These are phyloP conservation scores for Hydrochoerus hydrochaeris DNA, from an alignment of 2,113 vertebrate species.

Conservation along the genomic window DNA sequence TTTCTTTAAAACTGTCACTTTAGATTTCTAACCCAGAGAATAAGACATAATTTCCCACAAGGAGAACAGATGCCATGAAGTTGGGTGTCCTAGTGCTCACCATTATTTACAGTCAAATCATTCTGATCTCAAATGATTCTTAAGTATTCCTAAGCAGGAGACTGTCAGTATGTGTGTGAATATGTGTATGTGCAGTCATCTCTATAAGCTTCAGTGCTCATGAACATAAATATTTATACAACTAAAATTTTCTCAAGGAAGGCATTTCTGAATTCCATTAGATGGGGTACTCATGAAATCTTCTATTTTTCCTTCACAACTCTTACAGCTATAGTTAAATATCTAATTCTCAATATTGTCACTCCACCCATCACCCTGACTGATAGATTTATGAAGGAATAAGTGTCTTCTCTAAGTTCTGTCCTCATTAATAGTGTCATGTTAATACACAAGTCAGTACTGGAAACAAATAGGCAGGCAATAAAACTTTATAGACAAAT, in stretches of 20 bases:
- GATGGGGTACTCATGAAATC: neutral
- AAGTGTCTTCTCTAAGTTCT: neutral
- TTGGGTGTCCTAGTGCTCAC: neutral
- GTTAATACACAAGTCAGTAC: neutral
- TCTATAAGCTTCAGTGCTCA: neutral
- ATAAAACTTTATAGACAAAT: neutral
- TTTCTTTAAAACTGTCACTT: neutral
- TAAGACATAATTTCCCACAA: neutral
- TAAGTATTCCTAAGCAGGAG: neutral
- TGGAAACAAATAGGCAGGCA: neutral
- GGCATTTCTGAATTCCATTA: neutral
- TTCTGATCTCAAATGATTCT: neutral
- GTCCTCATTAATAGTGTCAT: neutral
- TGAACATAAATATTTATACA: neutral
- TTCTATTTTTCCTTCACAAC: neutral
- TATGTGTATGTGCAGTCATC: neutral
- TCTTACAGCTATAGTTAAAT: neutral
- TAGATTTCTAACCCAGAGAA: neutral
- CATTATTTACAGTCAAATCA: neutral
- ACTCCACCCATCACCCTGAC: accelerated
- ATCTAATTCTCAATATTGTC: neutral
- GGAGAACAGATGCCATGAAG: neutral
- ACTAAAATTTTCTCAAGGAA: neutral
- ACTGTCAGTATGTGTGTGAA: accelerated
- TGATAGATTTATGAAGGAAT: neutral